Base-by-base conservation (phyloP, 2,888 invertebrate species). In the Polyommatus iphigenia region DNA sequence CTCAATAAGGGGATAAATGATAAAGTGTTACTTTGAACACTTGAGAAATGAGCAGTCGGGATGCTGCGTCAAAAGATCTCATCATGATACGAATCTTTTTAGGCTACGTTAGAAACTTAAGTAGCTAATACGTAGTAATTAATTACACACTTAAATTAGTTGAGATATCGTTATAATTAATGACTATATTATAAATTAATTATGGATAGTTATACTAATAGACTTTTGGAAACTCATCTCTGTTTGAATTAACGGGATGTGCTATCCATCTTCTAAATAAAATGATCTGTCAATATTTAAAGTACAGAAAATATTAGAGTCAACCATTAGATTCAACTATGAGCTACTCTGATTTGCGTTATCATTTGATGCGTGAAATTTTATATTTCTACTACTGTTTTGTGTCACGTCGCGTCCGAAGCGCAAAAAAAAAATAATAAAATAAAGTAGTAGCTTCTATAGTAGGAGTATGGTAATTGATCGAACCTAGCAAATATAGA, bases 101-200 rank as follows among this genome's bases (percentile, higher is more conserved):
- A 50, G 50, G 24, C 73, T 50, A 24, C 13, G 20, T 75, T 75
- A 75, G 50, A 24, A 75, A 75, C 75, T 29, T 46, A 75, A 24
- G 75, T 75, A 75, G 75, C 75, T 75, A 73, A 73, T 50, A 67
- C 67, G 29, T 67, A 54, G 50, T 50, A 54, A 75, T 75, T 75
- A 75, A 75, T 75, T 50, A 75, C 75, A 50, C 5, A 73, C 20
- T 75, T 75, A 50, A 50, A 54, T 75, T 50, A 75, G 75, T 75
- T 24, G 24, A 75, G 75, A 75, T 75, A 75, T 20, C 50, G 75
- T 29, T 18, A 15, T 29, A 75, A 54, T 75, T 73, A 73, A 73
- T 73, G 73, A 73, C 46, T 73, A 46, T 46, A 73, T 73, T 50
- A 73, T 24, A 46, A 73, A 72, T 72, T 41, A 73, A 73, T 73